Conservation (phyloP, 2,113 vertebrate genomes). For the Rhinichthys klamathensis region DNA sequence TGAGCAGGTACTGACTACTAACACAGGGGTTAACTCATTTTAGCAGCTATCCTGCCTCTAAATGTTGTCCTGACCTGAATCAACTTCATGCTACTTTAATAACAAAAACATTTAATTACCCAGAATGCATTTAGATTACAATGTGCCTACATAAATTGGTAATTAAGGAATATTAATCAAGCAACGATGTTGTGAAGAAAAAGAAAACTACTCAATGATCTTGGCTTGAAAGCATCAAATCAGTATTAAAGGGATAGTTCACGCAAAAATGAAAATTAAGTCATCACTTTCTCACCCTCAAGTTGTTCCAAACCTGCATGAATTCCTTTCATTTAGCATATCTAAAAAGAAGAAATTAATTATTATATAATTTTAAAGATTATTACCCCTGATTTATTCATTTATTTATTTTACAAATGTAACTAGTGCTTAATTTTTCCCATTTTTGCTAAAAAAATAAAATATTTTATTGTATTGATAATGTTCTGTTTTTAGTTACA, state of each 20-base stretch:
- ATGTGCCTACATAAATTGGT: neutral
- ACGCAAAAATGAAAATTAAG: no score
- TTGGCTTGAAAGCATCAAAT: neutral
- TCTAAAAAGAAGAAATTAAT: no score
- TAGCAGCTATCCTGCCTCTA: neutral
- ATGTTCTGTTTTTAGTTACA: neutral
- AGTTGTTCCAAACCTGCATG: no score
- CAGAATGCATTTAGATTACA: neutral
- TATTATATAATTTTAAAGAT: no score
- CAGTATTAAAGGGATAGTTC: no score
- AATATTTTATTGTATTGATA: neutral
- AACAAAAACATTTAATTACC: neutral
- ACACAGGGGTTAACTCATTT: neutral
- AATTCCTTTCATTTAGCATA: no score
- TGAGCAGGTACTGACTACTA: constrained; percentile 85
- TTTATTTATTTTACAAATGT: no score
- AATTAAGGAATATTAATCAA: neutral
- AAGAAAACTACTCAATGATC: neutral
- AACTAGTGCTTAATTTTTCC: no score
- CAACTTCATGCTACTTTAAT: neutral
- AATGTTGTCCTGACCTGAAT: neutral
- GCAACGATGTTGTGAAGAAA: neutral
- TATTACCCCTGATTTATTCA: no score
- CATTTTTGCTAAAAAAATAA: no score
- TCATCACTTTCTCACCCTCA: no score